Evolutionary conservation across 2,113 vertebrate species (phyloP), one percentile per base, ranked within the genome.

Genomic region (Anguilla japonica): DNA sequence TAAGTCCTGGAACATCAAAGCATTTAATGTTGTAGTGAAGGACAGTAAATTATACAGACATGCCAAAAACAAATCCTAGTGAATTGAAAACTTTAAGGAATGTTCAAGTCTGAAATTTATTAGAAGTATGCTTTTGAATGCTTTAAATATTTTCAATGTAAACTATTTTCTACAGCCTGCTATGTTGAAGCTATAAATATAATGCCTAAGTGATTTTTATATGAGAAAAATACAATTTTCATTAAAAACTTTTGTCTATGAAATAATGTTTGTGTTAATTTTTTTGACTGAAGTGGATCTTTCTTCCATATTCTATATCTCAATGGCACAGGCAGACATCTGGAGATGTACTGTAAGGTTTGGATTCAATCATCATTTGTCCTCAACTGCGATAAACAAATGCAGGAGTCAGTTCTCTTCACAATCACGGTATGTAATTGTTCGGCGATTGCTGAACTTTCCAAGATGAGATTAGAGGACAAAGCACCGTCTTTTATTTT

Each of bases 161-260:
- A 92, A 91, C 71, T 91, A 87, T 90, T 93, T 94, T 93, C 88
- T 95, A 94, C 92, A 93, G 93, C 94, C 93, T 94, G 93, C 94
- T 87, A 89, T 91, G 89, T 94, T 89, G 86, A 92, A 92, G 91
- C 89, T 93, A 92, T 93, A 93, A 91, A 93, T 94, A 93, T 90
- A 91, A 92, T 93, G 92, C 91, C 89, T 91, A 92, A 88, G 91
- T 85, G 79, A 91, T 94, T 94, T 94, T 89, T 93, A 94, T 92
- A 90, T 85, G 89, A 91, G 84, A 89, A 86, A 90, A 86, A 90
- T 83, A 81, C 53, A 86, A 87, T 90, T 92, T 93, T 89, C 85
- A 90, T 90, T 91, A 90, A 90, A 34, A 91, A 87, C 87, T 43
- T 90, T 93, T 94, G 91, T 93, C 90, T 92, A 95, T 91, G 83